Evolutionary conservation across 2,797 vertebrate species (phyloP), one percentile per base, ranked within the genome.

Genomic region (Sternotherus odoratus): DNA sequence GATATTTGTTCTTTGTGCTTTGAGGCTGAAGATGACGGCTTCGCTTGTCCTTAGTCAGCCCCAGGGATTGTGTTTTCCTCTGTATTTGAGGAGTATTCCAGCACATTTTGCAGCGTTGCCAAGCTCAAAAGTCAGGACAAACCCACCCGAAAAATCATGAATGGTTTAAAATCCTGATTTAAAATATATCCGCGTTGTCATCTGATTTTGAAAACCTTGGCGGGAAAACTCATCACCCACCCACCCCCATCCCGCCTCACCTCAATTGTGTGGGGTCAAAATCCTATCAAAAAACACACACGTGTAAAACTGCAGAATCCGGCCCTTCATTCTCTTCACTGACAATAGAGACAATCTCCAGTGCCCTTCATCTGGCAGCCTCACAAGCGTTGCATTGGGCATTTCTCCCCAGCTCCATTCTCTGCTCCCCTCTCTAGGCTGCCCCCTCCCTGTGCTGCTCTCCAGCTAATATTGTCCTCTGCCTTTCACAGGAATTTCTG

Each of bases 41-140:
- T 36, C 33, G 56, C 23, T 16, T 9, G 53, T 63, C 57, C 36
- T 83, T 69, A 72, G 49, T 3, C 23, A 49, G 57, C 48, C 23
- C 13, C 56, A 79, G 53, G 85, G 53, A 60, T 28, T 49, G 15
- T 1, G 1, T 69, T 49, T 83, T 57, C 21, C 43, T 12, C 24
- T 1, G 48, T 75, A 26, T 28, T 48, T 75, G 24, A 30, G 2
- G 7, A 24, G 36, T 39, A 15, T 0, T 0, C 0, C 57, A 17
- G 8, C 1, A 0, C 19, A 16, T 3, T 88, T 56, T 83, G 33
- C 66, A 30, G 26, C 2, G 10, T 39, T 74, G 12, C 1, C 5
- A 46, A 56, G 24, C 72, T 84, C 56, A 17, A 24, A 88, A 75
- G 72, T 10, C 5, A 0, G 5, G 26, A 86, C 26, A 28, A 57